phyloP scores from a whole-genome alignment of 1,140 invertebrate species.

The Heliconius eleuchia region DNA sequence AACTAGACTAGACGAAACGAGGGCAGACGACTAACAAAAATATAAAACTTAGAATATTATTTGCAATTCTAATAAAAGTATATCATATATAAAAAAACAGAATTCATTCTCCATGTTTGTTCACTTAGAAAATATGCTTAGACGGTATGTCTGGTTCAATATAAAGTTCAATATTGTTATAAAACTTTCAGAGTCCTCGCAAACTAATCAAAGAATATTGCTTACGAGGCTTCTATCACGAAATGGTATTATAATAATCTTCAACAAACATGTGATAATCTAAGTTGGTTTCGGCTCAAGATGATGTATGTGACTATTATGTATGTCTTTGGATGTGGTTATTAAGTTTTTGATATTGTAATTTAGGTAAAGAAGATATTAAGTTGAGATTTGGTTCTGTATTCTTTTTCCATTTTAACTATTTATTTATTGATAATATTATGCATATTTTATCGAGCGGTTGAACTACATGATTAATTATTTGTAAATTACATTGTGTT shows the following conservation, averaged over 20 bases:
- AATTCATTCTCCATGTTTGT: neutral
- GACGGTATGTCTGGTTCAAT: slow-evolving; percentile 12
- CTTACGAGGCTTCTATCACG: slow-evolving; percentile 17
- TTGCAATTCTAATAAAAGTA: slow-evolving; percentile 7
- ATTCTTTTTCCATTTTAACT: too few relatives aligned
- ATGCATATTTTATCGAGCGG: too few relatives aligned
- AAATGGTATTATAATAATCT: slow-evolving; percentile 24
- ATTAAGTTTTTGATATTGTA: neutral
- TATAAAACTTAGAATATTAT: neutral
- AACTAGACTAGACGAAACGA: neutral
- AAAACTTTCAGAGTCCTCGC: slow-evolving; percentile 1
- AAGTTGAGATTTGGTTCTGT: too few relatives aligned
- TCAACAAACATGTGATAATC: slow-evolving; percentile 13
- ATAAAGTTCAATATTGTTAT: slow-evolving; percentile 22
- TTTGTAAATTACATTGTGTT: too few relatives aligned
- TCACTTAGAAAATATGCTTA: slow-evolving; percentile 11
- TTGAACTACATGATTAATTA: too few relatives aligned
- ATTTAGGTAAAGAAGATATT: neutral
- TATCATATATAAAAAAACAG: neutral
- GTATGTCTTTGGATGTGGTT: neutral
- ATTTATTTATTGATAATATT: too few relatives aligned
- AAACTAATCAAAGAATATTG: slow-evolving; percentile 29
- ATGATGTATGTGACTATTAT: neutral
- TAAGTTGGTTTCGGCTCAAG: neutral
- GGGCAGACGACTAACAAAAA: neutral